Evolutionary conservation across 2,888 invertebrate species (phyloP).

Genomic region (Stictocephala bisonia): DNA sequence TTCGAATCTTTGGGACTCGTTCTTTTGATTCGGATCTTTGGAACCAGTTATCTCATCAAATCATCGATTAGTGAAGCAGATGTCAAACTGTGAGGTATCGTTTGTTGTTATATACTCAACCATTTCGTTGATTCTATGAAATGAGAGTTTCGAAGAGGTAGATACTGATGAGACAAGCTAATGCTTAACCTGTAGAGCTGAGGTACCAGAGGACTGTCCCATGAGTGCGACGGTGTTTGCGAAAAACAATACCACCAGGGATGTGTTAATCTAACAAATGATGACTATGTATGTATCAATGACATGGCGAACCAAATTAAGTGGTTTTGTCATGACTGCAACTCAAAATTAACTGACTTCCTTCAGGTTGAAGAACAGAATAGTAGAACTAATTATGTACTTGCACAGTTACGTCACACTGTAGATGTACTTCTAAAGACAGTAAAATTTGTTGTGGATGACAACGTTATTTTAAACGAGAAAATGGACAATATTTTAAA

Average conservation of each 20-base stretch:
- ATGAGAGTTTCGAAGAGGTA: too few species aligned
- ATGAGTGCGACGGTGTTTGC: conserved; percentile 7
- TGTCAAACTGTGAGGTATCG: too few species aligned
- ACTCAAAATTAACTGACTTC: not conserved
- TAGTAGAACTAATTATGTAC: not conserved
- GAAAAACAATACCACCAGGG: not conserved
- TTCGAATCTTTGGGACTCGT: too few species aligned
- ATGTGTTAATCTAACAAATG: not conserved
- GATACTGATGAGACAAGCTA: too few species aligned
- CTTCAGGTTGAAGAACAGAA: not conserved
- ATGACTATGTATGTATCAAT: not conserved
- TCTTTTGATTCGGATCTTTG: too few species aligned
- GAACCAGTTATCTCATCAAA: too few species aligned
- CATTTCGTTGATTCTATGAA: too few species aligned
- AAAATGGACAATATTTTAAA: not conserved
- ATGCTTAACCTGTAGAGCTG: too few species aligned
- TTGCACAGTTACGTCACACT: not conserved
- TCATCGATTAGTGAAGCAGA: too few species aligned
- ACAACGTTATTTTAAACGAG: not conserved
- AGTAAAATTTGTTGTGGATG: not conserved
- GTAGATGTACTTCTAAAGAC: not conserved
- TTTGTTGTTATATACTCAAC: too few species aligned
- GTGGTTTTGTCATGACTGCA: not conserved
- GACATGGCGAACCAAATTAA: not conserved
- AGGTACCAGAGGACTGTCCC: too few species aligned